These are phyloP conservation scores for Centruroides sculpturatus DNA, from an alignment of 1,140 invertebrate genomes.

Conservation along the genomic window DNA sequence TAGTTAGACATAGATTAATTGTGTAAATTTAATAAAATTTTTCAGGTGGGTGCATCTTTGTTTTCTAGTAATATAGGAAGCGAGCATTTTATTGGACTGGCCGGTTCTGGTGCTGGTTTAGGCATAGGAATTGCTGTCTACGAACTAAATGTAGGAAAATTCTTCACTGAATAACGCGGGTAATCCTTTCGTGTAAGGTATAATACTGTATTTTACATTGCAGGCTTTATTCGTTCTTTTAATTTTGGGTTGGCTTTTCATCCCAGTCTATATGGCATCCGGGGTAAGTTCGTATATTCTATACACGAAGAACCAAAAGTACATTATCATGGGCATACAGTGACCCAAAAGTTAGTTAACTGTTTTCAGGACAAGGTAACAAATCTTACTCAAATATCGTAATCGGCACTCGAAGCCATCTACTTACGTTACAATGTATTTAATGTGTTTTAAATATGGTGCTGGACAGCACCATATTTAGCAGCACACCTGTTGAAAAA, in stretches of 20 bases:
- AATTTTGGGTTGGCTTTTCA: conserved; percentile 35
- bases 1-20: no score
- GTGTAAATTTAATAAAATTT: conserved; percentile 16
- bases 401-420: no score
- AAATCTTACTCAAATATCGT: no score
- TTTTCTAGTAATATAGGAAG: conserved; percentile 45
- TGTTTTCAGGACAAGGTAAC: no score
- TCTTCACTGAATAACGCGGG: no score
- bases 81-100: conserved; percentile 44
- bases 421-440: no score
- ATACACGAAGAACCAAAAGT: no score
- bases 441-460: no score
- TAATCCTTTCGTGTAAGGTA: background rate
- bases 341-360: no score
- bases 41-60: conserved; percentile 40
- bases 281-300: conserved; percentile 2
- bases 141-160: conserved; percentile 37
- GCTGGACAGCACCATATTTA: no score
- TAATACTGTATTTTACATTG: background rate
- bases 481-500: no score
- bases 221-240: conserved; percentile 32
- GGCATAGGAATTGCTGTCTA: conserved; percentile 39
- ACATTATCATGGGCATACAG: no score
- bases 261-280: conserved; percentile 27
- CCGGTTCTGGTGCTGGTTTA: conserved; percentile 35